A percentile compares a stretch with the other conserved stretches of the same genome.
Conservation (phyloP, 2,113 vertebrate genomes). For the Ptyas mucosa region DNA sequence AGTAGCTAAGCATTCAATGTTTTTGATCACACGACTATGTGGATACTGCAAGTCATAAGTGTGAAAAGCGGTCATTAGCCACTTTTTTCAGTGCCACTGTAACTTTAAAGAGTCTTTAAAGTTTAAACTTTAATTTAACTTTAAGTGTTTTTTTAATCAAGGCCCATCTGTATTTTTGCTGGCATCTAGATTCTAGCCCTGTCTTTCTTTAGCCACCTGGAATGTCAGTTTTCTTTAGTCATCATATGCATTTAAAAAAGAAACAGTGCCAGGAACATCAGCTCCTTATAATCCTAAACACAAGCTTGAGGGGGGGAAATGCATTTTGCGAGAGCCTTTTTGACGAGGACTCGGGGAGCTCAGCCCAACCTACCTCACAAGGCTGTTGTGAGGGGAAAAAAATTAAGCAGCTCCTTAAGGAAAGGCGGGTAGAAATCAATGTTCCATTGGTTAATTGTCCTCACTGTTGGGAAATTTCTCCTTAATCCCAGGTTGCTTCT, state of each 20-base stretch:
- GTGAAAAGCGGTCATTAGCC: neutral
- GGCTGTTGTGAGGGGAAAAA: neutral
- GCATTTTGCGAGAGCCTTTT: neutral
- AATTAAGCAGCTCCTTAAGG: neutral
- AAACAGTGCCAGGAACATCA: neutral
- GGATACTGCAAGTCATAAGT: neutral
- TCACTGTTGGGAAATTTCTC: too few species aligned
- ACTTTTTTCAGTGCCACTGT: neutral
- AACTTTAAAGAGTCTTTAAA: neutral
- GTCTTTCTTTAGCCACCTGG: neutral
- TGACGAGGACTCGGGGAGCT: neutral
- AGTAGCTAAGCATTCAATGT: neutral
- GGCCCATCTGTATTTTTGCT: neutral
- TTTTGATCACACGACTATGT: neutral
- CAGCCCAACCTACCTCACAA: neutral
- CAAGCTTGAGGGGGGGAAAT: too few species aligned
- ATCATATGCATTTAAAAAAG: neutral
- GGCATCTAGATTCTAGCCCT: neutral
- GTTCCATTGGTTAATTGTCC: too few species aligned
- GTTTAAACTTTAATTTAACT: too few species aligned
- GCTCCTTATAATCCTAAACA: neutral
- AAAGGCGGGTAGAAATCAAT: too few species aligned
- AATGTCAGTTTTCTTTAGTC: neutral
- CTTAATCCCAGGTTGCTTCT: too few species aligned
- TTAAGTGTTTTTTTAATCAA: neutral